Evolutionary conservation across 1,140 invertebrate genomes (phyloP).

Genomic region (Pseudomyrmex flavicornis): DNA sequence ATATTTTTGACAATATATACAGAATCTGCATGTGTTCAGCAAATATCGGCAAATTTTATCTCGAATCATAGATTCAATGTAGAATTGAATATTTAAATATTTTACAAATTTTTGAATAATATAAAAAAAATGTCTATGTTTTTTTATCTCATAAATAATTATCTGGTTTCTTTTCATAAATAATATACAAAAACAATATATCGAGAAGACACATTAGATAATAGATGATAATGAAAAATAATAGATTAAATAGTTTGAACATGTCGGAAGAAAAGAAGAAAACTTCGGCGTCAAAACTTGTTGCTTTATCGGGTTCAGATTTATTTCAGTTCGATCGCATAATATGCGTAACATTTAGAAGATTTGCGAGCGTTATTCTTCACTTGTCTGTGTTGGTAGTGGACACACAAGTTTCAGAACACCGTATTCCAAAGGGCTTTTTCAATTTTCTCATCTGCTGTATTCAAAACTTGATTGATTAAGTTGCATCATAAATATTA

Average conservation of each 20-base stretch:
- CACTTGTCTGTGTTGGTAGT: slow-evolving; percentile 20
- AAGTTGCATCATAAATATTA: background rate
- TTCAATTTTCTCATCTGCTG: background rate
- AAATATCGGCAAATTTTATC: background rate
- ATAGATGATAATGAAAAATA: too few relatives aligned
- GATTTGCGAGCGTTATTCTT: slow-evolving; percentile 4
- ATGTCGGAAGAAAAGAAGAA: too few relatives aligned
- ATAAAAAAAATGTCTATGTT: background rate
- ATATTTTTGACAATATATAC: background rate
- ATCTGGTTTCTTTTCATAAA: background rate
- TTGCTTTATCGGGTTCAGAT: slow-evolving; percentile 45
- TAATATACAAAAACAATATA: background rate
- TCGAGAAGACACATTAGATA: background rate
- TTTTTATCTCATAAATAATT: slow-evolving; percentile 14
- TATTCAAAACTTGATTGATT: too few relatives aligned
- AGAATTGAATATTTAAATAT: background rate
- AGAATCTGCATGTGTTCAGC: slow-evolving; percentile 28
- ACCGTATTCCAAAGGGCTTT: slow-evolving; percentile 64
- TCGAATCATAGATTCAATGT: too few relatives aligned
- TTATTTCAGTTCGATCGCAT: slow-evolving; percentile 63
- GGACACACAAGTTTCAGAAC: slow-evolving; percentile 65
- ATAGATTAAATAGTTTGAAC: too few relatives aligned
- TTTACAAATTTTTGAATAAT: background rate
- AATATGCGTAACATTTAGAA: slow-evolving; percentile 63
- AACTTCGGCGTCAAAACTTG: background rate